A percentile compares a stretch with the other conserved stretches of the same genome.
These are phyloP conservation scores for Hepsetus odoe DNA, from an alignment of 2,113 vertebrate genomes.

Conservation along the genomic window DNA sequence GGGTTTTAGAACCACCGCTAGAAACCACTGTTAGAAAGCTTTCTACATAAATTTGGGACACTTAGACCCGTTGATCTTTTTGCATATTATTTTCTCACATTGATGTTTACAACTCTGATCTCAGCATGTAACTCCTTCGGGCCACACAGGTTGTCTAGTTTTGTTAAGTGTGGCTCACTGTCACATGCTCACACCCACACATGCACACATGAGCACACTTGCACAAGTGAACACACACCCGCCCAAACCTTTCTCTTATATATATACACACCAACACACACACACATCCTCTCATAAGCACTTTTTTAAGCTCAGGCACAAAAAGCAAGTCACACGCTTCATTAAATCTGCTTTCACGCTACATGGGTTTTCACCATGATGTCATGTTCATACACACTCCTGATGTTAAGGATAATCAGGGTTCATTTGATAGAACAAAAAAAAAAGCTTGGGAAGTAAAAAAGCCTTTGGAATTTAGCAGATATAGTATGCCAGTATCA, in stretches of 20 bases:
- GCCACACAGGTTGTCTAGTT: neutral
- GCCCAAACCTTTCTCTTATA: neutral
- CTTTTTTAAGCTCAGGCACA: constrained; percentile 1
- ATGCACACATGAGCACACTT: neutral
- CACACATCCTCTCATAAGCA: neutral
- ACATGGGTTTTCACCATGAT: constrained; percentile 19
- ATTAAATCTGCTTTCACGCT: constrained; percentile 18
- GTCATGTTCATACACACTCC: constrained; percentile 10
- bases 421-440: neutral
- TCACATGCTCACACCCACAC: constrained; percentile 2
- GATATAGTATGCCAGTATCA: too few relatives aligned
- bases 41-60: neutral
- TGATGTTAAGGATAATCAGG: neutral
- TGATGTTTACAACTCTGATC: constrained; percentile 11
- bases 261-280: neutral
- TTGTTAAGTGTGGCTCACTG: constrained; percentile 1
- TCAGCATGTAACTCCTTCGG: neutral
- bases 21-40: too few relatives aligned
- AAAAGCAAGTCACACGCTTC: constrained; percentile 12
- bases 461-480: too few relatives aligned
- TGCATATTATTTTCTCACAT: neutral
- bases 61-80: constrained; percentile 41
- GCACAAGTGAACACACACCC: neutral
- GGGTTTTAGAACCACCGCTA: too few relatives aligned
- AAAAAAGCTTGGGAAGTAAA: neutral